A percentile compares a stretch with the other conserved stretches of the same genome.
These are phyloP conservation scores for Pandion haliaetus DNA, from an alignment of 2,113 vertebrate genomes.

Conservation along the genomic window DNA sequence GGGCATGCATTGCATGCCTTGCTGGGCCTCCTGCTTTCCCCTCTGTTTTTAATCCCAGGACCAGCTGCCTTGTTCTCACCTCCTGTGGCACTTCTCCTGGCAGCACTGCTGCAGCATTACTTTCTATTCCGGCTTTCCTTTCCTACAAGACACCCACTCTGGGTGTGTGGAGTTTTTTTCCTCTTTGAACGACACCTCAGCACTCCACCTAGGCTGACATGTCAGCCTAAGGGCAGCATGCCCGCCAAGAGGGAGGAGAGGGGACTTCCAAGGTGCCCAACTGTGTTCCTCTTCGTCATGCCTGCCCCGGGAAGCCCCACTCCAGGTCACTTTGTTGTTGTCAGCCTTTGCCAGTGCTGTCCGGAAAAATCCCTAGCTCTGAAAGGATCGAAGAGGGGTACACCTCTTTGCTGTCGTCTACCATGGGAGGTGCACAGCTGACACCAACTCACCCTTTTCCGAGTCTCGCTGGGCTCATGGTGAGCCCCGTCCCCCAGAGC, in stretches of 20 bases:
- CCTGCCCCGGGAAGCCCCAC: not conserved
- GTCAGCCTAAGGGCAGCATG: not conserved
- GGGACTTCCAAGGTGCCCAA: not conserved
- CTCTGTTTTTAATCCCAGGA: not conserved
- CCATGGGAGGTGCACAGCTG: not conserved
- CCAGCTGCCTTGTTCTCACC: not conserved
- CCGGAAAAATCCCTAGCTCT: fast-evolving
- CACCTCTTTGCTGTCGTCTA: not conserved
- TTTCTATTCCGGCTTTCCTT: not conserved
- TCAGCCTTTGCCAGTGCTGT: not conserved
- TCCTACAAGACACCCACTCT: not conserved
- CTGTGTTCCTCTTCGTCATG: not conserved
- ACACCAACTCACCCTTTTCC: fast-evolving
- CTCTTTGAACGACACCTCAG: not conserved
- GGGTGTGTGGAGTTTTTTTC: not conserved
- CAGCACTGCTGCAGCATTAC: not conserved
- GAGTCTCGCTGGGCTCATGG: fast-evolving
- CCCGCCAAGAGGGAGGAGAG: not conserved
- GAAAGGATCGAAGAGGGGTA: not conserved
- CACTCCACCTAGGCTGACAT: not conserved
- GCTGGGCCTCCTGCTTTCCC: not conserved
- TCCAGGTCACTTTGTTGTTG: not conserved
- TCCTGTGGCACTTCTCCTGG: not conserved
- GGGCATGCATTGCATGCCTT: not conserved
- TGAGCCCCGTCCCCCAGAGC: fast-evolving